Conservation (phyloP, 2,113 vertebrate species). For the Egretta garzetta region DNA sequence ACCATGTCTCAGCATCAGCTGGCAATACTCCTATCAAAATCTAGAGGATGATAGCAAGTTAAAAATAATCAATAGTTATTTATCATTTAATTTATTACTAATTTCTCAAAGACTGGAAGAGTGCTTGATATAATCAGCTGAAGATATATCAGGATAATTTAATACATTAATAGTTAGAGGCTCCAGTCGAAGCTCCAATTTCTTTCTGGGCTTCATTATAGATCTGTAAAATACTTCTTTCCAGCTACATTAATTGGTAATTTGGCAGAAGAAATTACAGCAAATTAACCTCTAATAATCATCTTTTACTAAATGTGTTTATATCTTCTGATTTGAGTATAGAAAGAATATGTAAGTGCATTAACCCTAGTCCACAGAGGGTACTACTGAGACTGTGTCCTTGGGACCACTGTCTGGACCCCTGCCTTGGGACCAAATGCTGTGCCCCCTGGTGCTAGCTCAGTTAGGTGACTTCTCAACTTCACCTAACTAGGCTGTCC, state of each 20-base stretch:
- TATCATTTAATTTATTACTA: constrained; percentile 50
- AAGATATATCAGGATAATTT: constrained; percentile 52
- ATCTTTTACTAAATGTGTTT: neutral
- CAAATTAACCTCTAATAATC: constrained; percentile 51
- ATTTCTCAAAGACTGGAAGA: constrained; percentile 37
- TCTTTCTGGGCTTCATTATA: constrained; percentile 45
- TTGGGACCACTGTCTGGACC: neutral
- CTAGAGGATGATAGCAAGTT: neutral
- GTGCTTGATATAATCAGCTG: constrained; percentile 56
- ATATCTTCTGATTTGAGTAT: neutral
- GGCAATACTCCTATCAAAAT: neutral
- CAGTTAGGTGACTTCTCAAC: neutral
- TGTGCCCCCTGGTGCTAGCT: neutral
- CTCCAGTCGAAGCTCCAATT: neutral
- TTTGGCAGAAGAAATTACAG: constrained; percentile 36
- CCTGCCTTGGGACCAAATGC: neutral
- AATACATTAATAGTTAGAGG: constrained; percentile 40
- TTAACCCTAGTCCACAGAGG: neutral
- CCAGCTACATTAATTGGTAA: constrained; percentile 49
- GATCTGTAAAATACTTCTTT: constrained; percentile 60
- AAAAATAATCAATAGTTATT: constrained; percentile 50
- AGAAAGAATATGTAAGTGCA: neutral
- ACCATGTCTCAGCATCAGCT: neutral
- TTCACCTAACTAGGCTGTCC: neutral
- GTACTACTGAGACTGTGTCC: neutral